Evolutionary conservation across 1,140 invertebrate species (phyloP).

Genomic region (Tetramorium parvispinum): DNA sequence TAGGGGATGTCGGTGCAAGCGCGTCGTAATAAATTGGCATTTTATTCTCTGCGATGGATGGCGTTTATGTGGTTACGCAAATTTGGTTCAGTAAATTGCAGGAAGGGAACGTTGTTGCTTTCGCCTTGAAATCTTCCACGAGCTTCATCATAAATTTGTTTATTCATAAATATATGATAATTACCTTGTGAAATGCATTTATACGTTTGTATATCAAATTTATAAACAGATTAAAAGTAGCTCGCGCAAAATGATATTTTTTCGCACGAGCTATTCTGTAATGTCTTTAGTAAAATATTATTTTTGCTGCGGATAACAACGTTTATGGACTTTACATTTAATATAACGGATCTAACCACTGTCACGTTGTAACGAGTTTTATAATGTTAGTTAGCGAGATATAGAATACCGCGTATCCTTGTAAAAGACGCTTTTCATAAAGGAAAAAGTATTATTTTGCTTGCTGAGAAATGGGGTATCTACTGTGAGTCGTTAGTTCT

Average conservation of each 20-base stretch:
- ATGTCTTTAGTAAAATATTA: constrained; percentile 42
- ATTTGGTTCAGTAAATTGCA: constrained; percentile 42
- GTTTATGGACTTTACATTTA: constrained; percentile 22
- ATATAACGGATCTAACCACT: constrained; percentile 4
- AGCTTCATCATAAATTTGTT: constrained; percentile 13
- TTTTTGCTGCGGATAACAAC: constrained; percentile 3
- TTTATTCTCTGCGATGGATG: constrained; percentile 70
- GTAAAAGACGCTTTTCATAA: constrained; percentile 46
- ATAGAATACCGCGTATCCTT: neutral
- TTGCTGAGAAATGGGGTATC: neutral
- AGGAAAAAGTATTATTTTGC: constrained; percentile 4
- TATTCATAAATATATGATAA: constrained; percentile 41
- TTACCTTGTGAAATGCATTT: neutral
- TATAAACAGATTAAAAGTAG: constrained; percentile 19
- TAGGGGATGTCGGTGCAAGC: constrained; percentile 37
- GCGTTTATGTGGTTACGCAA: constrained; percentile 57
- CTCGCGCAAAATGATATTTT: constrained; percentile 20
- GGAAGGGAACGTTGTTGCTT: constrained; percentile 20
- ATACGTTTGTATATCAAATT: neutral
- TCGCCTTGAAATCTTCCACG: neutral
- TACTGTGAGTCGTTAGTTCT: constrained; percentile 7
- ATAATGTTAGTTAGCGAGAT: constrained; percentile 3
- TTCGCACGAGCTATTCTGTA: neutral
- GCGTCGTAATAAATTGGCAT: constrained; percentile 70
- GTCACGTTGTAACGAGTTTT: constrained; percentile 41